phyloP scores from a whole-genome alignment of 2,113 vertebrate genomes.

The Nansenia antarctica region DNA sequence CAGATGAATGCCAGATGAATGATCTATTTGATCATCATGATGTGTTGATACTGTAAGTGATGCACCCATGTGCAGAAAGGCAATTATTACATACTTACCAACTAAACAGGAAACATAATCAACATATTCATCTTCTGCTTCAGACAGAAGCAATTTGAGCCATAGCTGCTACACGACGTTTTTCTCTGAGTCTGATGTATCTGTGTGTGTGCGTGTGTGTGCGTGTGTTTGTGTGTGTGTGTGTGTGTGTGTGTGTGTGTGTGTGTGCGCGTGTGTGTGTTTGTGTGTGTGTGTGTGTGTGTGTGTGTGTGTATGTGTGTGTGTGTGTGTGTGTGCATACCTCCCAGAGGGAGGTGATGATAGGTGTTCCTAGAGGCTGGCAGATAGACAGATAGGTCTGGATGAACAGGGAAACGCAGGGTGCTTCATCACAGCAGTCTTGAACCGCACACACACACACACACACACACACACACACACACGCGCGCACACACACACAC shows the following conservation, averaged over 20 bases:
- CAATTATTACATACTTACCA: no score
- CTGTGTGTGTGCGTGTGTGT: not conserved
- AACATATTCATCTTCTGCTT: no score
- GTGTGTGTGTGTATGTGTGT: constrained; percentile 6
- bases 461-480: constrained; percentile 11
- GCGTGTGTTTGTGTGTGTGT: constrained; percentile 2
- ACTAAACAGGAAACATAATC: no score
- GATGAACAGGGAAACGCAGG: constrained; percentile 34
- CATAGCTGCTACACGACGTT: not conserved
- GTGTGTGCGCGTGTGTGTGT: constrained; percentile 4
- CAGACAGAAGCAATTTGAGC: not conserved
- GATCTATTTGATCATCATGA: no score
- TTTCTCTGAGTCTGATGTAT: not conserved
- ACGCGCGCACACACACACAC: no score
- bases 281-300: constrained; percentile 1
- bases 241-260: not conserved
- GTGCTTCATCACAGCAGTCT: constrained; percentile 54
- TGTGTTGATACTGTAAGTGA: no score
- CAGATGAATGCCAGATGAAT: no score
- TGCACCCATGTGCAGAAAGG: no score
- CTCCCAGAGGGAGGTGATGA: constrained; percentile 29
- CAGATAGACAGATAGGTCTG: constrained; percentile 51
- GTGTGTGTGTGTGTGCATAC: not conserved
- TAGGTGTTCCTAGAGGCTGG: constrained; percentile 1
- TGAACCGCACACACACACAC: constrained; percentile 10